These are phyloP conservation scores for Cyanoramphus novaezelandiae DNA, from an alignment of 2,113 vertebrate genomes.

Conservation along the genomic window DNA sequence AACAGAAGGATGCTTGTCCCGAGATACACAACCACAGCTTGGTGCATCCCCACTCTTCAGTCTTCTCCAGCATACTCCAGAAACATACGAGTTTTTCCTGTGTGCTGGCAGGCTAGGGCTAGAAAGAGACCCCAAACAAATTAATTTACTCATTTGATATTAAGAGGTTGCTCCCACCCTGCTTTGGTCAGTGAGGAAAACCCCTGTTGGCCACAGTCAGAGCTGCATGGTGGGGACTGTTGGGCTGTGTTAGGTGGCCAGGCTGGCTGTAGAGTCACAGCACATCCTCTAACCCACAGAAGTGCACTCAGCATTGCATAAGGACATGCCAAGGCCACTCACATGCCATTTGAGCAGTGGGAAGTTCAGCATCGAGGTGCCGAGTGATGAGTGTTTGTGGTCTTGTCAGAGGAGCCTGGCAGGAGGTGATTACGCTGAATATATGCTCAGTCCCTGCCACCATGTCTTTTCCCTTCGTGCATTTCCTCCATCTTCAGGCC, in stretches of 20 bases:
- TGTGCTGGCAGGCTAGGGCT: neutral
- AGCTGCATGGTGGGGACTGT: neutral
- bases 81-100: neutral
- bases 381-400: neutral
- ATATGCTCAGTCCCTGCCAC: neutral
- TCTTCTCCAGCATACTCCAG: neutral
- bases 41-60: neutral
- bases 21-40: neutral
- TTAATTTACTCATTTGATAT: neutral
- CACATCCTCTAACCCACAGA: fast-evolving
- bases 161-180: neutral
- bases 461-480: neutral
- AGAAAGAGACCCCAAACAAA: fast-evolving
- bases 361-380: fast-evolving
- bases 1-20: neutral
- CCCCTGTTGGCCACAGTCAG: fast-evolving
- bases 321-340: neutral
- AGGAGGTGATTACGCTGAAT: neutral
- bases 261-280: neutral
- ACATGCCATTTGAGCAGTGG: fast-evolving
- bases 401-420: neutral
- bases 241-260: neutral
- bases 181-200: neutral
- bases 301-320: neutral
- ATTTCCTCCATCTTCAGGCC: neutral